Conservation (phyloP, 2,113 vertebrate genomes). For the Tympanuchus pallidicinctus region DNA sequence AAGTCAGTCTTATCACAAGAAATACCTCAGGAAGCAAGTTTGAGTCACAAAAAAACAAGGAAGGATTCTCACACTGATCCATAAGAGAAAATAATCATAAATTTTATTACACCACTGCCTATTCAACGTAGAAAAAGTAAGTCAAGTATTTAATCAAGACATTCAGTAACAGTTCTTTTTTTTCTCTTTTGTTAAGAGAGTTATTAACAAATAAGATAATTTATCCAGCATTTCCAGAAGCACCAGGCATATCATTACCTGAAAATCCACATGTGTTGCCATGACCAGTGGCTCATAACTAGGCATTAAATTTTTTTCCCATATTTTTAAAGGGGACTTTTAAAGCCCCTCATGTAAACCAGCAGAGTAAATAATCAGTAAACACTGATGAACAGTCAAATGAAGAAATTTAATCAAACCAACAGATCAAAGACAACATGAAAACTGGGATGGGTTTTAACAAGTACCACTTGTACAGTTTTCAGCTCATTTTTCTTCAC, state of each 20-base stretch:
- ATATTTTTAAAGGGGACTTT: neutral
- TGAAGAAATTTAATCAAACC: slow-evolving; percentile 6
- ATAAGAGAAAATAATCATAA: neutral
- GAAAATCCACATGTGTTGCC: neutral
- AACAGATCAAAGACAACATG: neutral
- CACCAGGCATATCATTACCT: neutral
- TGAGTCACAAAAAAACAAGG: too few relatives aligned
- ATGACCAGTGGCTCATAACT: neutral
- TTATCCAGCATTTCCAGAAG: neutral
- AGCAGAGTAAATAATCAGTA: neutral
- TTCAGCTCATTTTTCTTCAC: neutral
- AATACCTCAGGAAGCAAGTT: too few relatives aligned
- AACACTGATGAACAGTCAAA: neutral
- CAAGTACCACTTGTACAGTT: neutral
- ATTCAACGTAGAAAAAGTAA: slow-evolving; percentile 10
- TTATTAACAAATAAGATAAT: neutral
- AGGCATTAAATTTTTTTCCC: neutral
- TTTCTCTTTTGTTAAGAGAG: neutral
- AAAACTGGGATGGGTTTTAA: slow-evolving; percentile 10
- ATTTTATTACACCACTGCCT: neutral
- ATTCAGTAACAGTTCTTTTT: neutral
- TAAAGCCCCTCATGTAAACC: neutral
- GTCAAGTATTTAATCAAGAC: slow-evolving; percentile 17
- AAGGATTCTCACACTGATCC: neutral
- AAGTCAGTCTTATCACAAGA: too few relatives aligned